Evolutionary conservation across 2,888 invertebrate species (phyloP).

Genomic region (Nymphalis c-album): DNA sequence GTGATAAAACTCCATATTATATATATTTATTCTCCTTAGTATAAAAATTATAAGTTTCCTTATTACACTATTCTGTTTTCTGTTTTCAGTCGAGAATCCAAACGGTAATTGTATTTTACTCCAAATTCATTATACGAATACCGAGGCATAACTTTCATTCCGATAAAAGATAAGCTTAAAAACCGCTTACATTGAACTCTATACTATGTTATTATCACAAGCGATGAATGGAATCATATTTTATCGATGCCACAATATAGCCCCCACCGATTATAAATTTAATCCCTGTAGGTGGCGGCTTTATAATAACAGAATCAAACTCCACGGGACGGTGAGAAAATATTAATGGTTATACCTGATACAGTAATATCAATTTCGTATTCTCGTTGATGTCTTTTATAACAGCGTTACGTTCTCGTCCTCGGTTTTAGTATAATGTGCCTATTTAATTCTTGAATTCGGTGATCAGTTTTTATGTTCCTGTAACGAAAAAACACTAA

Average conservation of each 20-base stretch:
- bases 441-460: too few relatives aligned
- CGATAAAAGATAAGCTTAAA: constrained; percentile 13
- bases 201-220: constrained; percentile 12
- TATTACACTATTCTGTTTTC: too few relatives aligned
- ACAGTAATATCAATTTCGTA: constrained; percentile 20
- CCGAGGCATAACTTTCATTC: neutral
- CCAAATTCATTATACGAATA: neutral
- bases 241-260: constrained; percentile 48
- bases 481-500: too few relatives aligned
- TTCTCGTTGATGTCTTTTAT: constrained; percentile 65
- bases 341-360: constrained; percentile 17
- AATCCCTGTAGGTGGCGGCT: constrained; percentile 41
- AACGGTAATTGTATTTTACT: too few relatives aligned
- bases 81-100: too few relatives aligned
- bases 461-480: too few relatives aligned
- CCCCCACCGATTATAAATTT: constrained; percentile 49
- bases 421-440: neutral
- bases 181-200: constrained; percentile 19
- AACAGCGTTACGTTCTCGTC: constrained; percentile 31
- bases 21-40: too few relatives aligned
- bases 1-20: too few relatives aligned
- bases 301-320: constrained; percentile 30
- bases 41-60: too few relatives aligned
- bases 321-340: constrained; percentile 27
- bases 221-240: constrained; percentile 46